A percentile compares a stretch with the other conserved stretches of the same genome.
Evolutionary conservation across 2,797 vertebrate species (phyloP).

Genomic region (Tinamus major): DNA sequence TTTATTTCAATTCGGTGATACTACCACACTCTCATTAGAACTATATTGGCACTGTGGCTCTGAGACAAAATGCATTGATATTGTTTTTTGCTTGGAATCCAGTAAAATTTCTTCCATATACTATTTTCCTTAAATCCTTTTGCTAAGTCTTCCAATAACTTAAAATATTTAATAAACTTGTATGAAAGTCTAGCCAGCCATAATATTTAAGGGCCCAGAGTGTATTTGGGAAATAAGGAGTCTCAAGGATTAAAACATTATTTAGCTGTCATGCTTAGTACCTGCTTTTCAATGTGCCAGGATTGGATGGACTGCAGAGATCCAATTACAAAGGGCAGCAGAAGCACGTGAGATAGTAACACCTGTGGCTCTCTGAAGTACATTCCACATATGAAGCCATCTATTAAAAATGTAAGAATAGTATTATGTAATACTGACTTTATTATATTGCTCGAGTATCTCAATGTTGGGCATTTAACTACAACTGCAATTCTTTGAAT

Average conservation of each 20-base stretch:
- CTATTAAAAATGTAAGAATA: background rate
- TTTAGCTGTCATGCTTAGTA: background rate
- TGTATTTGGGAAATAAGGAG: background rate
- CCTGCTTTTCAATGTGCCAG: background rate
- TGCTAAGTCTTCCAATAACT: background rate
- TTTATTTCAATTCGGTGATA: background rate
- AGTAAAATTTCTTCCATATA: background rate
- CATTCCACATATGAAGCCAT: background rate
- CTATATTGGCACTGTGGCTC: background rate
- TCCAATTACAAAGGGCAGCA: background rate
- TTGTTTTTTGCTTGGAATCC: background rate
- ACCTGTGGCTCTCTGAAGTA: background rate
- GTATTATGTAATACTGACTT: background rate
- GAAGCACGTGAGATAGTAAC: background rate
- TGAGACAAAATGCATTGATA: background rate
- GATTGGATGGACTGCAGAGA: background rate
- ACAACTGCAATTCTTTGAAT: background rate
- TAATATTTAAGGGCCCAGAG: background rate
- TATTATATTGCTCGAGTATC: background rate
- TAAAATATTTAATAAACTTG: background rate
- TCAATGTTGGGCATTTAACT: background rate
- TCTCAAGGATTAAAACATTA: background rate
- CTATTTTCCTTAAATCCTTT: background rate
- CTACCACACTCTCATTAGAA: background rate
- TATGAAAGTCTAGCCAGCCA: rapidly evolving